These are phyloP conservation scores for Elaeidobius kamerunicus DNA, from an alignment of 2,888 invertebrate genomes.

Conservation along the genomic window DNA sequence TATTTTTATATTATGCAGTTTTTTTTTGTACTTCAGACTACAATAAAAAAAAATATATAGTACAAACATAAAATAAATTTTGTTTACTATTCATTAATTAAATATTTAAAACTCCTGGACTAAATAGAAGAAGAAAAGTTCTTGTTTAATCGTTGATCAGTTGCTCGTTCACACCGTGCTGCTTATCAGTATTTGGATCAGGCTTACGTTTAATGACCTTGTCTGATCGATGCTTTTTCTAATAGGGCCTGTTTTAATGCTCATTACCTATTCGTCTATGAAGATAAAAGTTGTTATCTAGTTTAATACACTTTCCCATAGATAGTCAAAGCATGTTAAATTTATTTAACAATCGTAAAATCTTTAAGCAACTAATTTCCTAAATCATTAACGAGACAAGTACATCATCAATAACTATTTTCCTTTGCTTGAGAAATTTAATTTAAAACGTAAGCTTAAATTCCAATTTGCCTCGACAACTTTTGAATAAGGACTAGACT, in stretches of 20 bases:
- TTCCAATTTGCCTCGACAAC: slow-evolving; percentile 3
- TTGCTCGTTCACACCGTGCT: slow-evolving; percentile 6
- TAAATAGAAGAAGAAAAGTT: neutral
- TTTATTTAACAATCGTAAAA: too few relatives aligned
- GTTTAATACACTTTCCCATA: neutral
- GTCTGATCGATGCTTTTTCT: slow-evolving; percentile 11
- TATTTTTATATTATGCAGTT: too few relatives aligned
- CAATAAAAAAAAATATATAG: too few relatives aligned
- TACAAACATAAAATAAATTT: too few relatives aligned
- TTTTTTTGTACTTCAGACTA: too few relatives aligned
- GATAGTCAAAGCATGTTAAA: neutral
- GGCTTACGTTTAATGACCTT: slow-evolving; percentile 14
- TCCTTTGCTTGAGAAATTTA: neutral
- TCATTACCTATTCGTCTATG: slow-evolving; percentile 1
- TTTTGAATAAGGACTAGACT: too few relatives aligned
- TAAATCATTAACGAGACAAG: neutral
- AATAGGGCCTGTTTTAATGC: slow-evolving; percentile 7
- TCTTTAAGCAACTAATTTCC: too few relatives aligned
- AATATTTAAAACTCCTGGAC: too few relatives aligned
- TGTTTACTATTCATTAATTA: too few relatives aligned
- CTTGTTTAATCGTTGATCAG: neutral
- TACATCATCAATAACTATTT: too few relatives aligned
- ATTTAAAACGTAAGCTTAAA: neutral
- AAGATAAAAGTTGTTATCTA: neutral
- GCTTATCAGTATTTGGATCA: slow-evolving; percentile 18